Base-by-base conservation (phyloP, 1,140 invertebrate species). In the Gonatopus flavifemur region DNA sequence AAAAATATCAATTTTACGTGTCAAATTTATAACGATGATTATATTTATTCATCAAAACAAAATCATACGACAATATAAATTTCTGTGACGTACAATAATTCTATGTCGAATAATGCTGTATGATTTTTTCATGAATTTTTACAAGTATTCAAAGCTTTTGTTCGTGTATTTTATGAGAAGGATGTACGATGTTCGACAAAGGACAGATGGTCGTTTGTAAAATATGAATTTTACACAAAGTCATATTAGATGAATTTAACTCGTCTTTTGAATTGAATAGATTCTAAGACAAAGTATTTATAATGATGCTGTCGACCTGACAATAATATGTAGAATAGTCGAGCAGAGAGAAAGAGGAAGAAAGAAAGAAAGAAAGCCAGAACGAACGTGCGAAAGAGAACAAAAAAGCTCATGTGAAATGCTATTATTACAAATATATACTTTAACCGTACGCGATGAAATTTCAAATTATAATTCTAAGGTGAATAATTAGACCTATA, bases 261-360 rank as follows among this genome's bases (percentile, higher is more conserved):
- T 49, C 66, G 64, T 66, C 32, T 56, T 66, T n/a, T 70, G 67
- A 67, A 61, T 60, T 53, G 55, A 58, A 37, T 68, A 66, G 57
- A 38, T 24, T 20, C 52, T 70, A 67, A 68, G 55, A 66, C 52
- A 47, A 50, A 72, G n/a, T 66, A 64, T 69, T 70, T 69, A 72
- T 65, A 70, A 76, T n/a, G n/a, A 73, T 77, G 74, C 76, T 77
- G 76, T 78, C 67, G 67, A 66, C 60, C 74, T 66, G 76, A 78
- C 76, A 78, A 77, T 77, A 78, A 78, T 67, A 64, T 52, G 52
- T 67, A 72, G 59, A 22, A 54, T 69, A 66, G 52, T 45, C 31
- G 52, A 62, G 25, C 42, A 44, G 24, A 51, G 32, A 43, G n/a
- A 56, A 28, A 57, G 12, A 50, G 38, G 25, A 38, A 38, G 32